Evolutionary conservation across 1,140 invertebrate species (phyloP), one percentile per base, ranked within the genome.

Genomic region (Onthophagus taurus): DNA sequence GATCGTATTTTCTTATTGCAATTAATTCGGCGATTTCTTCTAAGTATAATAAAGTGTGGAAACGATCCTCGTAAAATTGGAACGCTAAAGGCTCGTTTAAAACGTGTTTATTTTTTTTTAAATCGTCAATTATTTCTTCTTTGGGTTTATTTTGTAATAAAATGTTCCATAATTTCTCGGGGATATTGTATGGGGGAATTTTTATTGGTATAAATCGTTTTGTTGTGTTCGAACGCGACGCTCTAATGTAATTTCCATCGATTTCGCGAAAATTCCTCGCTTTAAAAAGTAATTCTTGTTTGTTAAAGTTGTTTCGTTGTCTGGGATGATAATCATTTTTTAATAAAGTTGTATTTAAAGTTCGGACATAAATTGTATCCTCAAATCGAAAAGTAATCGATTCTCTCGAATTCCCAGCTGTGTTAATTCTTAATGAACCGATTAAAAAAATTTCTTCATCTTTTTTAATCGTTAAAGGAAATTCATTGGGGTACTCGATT

Each of bases 1-100:
- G 74, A 61, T 86, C 78, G 63, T 81, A 90, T 45, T 72, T 71
- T 48, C 77, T 72, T 42, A 90, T 75, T 41, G 72, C 64, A 12
- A 83, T 62, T 17, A 73, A 73, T 47, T 71, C 66, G 54, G 72
- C 66, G 29, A 83, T 74, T 72, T 92, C 88, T 64, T 93, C 88
- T 24, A 92, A 65, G 60, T 83, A 80, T 2, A 94, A 54, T 17
- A 92, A 65, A 13, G 69, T 60, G 39, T 81, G 74, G 62, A 91
- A 89, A 54, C 72, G 71, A 16, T 77, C 65, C 45, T 55, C 67
- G 52, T 84, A 85, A 54, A 74, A 81, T 4, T 55, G 37, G 4
- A 72, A 63, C 21, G 50, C 65, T 4, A 85, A 63, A 11, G 58
- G 51, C 24, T 72, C 52, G 6, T 49, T 35, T 7, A 83, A 47